Evolutionary conservation across 2,888 invertebrate species (phyloP).

Genomic region (Ectemnius cavifrons): DNA sequence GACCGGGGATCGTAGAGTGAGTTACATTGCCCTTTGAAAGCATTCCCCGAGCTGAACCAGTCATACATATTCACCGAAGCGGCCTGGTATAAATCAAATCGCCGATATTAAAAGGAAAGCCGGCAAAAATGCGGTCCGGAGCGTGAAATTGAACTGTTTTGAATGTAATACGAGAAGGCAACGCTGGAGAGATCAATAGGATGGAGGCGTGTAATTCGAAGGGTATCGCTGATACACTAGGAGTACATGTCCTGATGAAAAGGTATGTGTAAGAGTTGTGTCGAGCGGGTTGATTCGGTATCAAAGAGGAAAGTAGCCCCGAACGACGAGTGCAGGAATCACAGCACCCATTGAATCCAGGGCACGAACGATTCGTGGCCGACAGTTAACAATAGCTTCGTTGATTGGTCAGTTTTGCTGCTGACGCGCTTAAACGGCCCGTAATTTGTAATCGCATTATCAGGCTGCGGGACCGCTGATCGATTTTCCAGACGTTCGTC

Average conservation of each 20-base stretch:
- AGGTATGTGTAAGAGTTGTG: background rate
- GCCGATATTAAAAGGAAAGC: conserved; percentile 34
- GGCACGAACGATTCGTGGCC: conserved; percentile 28
- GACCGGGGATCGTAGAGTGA: conserved; percentile 1
- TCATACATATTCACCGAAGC: conserved; percentile 10
- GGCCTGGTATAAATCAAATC: conserved; percentile 1
- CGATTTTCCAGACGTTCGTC: conserved; percentile 38
- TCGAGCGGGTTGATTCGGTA: conserved; percentile 40
- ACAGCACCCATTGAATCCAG: conserved; percentile 47
- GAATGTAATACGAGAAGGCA: conserved; percentile 4
- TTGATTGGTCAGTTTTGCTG: conserved; percentile 71
- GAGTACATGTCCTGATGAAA: background rate
- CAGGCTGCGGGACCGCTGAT: conserved; percentile 36
- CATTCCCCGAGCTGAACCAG: background rate
- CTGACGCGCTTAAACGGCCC: conserved; percentile 63
- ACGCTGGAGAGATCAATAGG: conserved; percentile 21
- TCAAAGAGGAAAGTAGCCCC: conserved; percentile 31
- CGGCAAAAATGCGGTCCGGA: conserved; percentile 39
- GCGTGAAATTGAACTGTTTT: conserved; percentile 43
- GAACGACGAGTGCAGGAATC: conserved; percentile 49
- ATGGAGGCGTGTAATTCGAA: background rate
- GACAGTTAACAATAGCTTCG: conserved; percentile 62
- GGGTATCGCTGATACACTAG: background rate
- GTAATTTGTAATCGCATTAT: conserved; percentile 69
- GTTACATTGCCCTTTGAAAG: conserved; percentile 18